Evolutionary conservation across 2,888 invertebrate genomes (phyloP).

Genomic region (Anthophora plumipes): DNA sequence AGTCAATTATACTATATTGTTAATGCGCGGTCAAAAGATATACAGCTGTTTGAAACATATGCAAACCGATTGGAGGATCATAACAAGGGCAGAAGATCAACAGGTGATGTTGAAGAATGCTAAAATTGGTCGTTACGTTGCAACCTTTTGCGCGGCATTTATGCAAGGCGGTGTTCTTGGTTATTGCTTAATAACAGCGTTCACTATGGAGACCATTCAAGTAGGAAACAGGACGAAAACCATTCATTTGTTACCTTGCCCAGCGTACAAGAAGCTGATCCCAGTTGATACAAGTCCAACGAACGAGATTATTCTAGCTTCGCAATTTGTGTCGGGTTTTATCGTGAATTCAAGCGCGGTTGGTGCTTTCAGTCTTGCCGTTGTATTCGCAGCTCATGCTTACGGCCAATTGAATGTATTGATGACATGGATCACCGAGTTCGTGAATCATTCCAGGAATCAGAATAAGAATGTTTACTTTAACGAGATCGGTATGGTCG

Average conservation of each 20-base stretch:
- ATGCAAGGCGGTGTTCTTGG: constrained; percentile 56
- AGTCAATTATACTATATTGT: constrained; percentile 68
- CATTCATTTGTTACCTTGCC: constrained; percentile 58
- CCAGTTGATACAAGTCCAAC: constrained; percentile 56
- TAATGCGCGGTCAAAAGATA: constrained; percentile 60
- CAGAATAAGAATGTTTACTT: background rate
- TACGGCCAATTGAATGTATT: constrained; percentile 70
- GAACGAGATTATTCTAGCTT: constrained; percentile 64
- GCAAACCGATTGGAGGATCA: constrained; percentile 68
- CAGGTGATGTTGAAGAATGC: constrained; percentile 67
- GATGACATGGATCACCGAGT: constrained; percentile 48
- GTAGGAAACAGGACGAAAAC: constrained; percentile 56
- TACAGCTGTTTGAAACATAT: constrained; percentile 68
- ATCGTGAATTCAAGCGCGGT: constrained; percentile 56
- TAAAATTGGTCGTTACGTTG: constrained; percentile 65
- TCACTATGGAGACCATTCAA: background rate
- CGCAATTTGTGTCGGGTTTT: constrained; percentile 59
- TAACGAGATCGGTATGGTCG: constrained; percentile 40
- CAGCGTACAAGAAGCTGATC: constrained; percentile 48
- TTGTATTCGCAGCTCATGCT: constrained; percentile 69
- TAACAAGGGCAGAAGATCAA: constrained; percentile 56
- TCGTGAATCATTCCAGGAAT: constrained; percentile 37
- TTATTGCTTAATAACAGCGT: background rate
- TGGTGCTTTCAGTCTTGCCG: constrained; percentile 58
- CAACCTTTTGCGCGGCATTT: constrained; percentile 67